Conservation (phyloP, 2,888 invertebrate genomes). For the Tillus elongatus region DNA sequence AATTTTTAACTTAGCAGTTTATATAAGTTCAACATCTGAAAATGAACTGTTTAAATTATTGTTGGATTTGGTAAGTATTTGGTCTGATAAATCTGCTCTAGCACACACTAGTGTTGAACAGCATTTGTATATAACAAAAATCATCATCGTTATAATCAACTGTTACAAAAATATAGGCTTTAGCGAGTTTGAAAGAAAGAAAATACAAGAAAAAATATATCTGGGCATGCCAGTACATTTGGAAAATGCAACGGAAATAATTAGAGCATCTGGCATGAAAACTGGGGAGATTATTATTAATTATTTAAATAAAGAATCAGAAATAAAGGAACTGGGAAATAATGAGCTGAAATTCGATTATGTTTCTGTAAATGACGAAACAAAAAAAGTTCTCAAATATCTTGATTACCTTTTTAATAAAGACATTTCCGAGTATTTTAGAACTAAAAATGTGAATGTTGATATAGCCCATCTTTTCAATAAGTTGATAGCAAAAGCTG, state of each 20-base stretch:
- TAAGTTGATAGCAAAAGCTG: constrained; percentile 10
- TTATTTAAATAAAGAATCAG: constrained; percentile 36
- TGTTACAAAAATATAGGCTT: constrained; percentile 40
- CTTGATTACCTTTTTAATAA: constrained; percentile 41
- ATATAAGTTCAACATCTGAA: constrained; percentile 43
- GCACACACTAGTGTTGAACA: constrained; percentile 57
- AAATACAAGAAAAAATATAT: constrained; percentile 48
- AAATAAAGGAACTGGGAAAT: constrained; percentile 38
- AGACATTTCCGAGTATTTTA: constrained; percentile 30
- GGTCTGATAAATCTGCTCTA: constrained; percentile 58
- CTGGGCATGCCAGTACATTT: constrained; percentile 62
- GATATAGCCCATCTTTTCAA: constrained; percentile 19
- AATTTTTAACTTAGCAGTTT: constrained; percentile 53
- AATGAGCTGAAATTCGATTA: constrained; percentile 60
- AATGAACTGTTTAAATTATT: constrained; percentile 42
- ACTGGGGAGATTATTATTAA: constrained; percentile 57
- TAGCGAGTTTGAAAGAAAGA: constrained; percentile 28
- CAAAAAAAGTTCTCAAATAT: constrained; percentile 44
- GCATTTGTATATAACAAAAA: constrained; percentile 60
- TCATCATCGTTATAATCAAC: constrained; percentile 52
- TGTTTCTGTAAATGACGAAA: constrained; percentile 44
- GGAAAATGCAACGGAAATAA: constrained; percentile 50
- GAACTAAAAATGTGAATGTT: constrained; percentile 26
- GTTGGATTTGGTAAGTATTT: constrained; percentile 51
- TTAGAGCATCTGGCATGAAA: constrained; percentile 65